Evolutionary conservation across 2,888 invertebrate genomes (phyloP), one percentile per base, ranked within the genome.

Genomic region (Sphecodes monilicornis): DNA sequence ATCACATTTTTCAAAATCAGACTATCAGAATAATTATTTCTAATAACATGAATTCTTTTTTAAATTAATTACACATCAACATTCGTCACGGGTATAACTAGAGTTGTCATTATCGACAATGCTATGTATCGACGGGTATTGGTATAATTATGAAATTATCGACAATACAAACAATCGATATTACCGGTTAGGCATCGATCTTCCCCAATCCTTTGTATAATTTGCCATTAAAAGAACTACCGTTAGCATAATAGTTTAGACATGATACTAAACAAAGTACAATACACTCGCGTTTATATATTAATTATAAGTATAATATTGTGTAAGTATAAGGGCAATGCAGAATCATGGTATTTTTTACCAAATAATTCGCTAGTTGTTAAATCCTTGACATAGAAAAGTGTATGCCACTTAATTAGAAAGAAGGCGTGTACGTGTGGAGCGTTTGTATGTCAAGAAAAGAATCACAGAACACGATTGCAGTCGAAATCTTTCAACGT

Each of bases 1-100:
- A 78, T 85, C 73, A 84, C 76, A 84, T 78, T 83, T 68, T 77
- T 75, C 73, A 78, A 76, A 84, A 78, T 85, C 84, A 85, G 84
- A 84, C 84, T 85, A 69, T 79, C 73, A 43, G 50, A 36, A 75
- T 60, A 69, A 75, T 78, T 71, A 77, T 66, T 71, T 71, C 70
- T 83, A 83, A 81, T 57, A 72, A 73, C n/a, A 74, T 78, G 29
- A 82, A 71, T 64, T 46, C 39, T n/a, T 46, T 64, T 54, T 68
- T 54, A 39, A 57, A 74, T 77, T 70, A 77, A 70, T 74, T 54
- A 41, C 32, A 76, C 16, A 32, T 43, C 43, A 64, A 74, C 13
- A 6, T 68, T 68, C 39, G 68, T 39, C 11, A 68, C n/a, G n/a
- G n/a, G 5, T n/a, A 68, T 39, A 68, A 68, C 13, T 39, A 39